Evolutionary conservation across 2,888 invertebrate genomes (phyloP), one percentile per base, ranked within the genome.

Genomic region (Patella caerulea): DNA sequence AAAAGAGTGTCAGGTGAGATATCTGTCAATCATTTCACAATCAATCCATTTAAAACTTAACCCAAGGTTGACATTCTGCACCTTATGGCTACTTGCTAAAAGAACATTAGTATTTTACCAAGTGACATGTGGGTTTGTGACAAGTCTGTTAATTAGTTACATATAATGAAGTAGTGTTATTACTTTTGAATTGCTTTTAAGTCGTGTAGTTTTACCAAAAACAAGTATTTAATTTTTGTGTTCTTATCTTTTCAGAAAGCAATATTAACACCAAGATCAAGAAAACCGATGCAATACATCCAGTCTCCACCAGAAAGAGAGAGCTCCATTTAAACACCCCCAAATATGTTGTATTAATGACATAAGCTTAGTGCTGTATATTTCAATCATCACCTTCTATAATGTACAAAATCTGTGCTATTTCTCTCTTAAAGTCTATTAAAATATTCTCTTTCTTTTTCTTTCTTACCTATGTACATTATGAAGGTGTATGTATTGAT

Each of bases 251-350:
- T 81, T 65, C 78, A 83, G 83, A 86, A 84, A 78, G 82, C 82
- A 17, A 81, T 85, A 55, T 78, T 83, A 77, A 86, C 85, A 1
- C 85, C 85, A n/a, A 34, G 86, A 71, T 84, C 85, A n/a, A 78
- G 85, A 71, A 77, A 77, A 24, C 85, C 86, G 1, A 79, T 86
- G 85, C 34, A 81, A 29, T 75, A 82, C 15, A 71, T 85, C 19
- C 77, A 79, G 71, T 84, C 86, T 1, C 84, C 86, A 15, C 14
- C 56, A 56, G 75, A 75, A 19, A 55, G 55, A 17, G 71, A 75
- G 52, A 71, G 54, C 14, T 55, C 75, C 52, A 71, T 75, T 55
- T 75, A 75, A 19, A 65, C 15, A n/a, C 15, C n/a, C n/a, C 19
- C 24, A n/a, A 4, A 24, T 45, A 65, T 65, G 19, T 24, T 19